Evolutionary conservation across 2,113 vertebrate species (phyloP).

Genomic region (Tachysurus fulvidraco): DNA sequence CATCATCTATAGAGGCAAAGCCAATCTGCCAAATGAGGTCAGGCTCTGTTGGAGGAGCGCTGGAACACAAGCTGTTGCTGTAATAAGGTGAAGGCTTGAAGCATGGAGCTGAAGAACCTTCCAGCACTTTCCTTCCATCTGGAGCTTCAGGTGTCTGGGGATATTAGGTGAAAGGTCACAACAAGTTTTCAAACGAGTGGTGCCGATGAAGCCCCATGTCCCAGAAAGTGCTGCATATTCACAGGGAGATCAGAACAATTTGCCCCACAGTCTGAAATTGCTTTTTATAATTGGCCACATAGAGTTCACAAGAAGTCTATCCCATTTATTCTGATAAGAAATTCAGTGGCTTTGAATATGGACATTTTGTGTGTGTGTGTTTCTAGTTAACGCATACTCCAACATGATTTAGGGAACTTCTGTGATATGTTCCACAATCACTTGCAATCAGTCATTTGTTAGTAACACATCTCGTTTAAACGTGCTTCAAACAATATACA

Average conservation of each 20-base stretch:
- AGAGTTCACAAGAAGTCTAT: conserved; percentile 48
- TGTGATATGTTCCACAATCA: background rate
- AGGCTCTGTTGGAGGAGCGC: conserved; percentile 53
- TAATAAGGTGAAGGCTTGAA: conserved; percentile 54
- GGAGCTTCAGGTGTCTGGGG: conserved; percentile 51
- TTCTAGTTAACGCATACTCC: conserved; percentile 7
- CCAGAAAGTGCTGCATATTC: conserved; percentile 45
- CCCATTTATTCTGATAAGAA: conserved; percentile 37
- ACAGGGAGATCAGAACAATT: conserved; percentile 36
- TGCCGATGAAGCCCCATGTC: conserved; percentile 40
- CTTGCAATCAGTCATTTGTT: background rate
- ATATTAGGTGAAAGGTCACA: conserved; percentile 50
- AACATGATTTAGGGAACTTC: background rate
- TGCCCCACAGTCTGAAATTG: conserved; percentile 29
- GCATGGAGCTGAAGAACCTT: conserved; percentile 53
- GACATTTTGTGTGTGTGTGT: background rate
- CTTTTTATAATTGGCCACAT: conserved; percentile 52
- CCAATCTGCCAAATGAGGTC: conserved; percentile 54
- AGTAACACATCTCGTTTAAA: background rate
- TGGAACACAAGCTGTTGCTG: conserved; percentile 56
- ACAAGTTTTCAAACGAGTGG: conserved; percentile 38
- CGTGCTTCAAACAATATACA: background rate
- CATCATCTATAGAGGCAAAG: conserved; percentile 48
- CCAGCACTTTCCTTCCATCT: conserved; percentile 51
- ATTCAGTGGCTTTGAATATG: conserved; percentile 21